Percentiles rank a stretch among this genome's conserved stretches.
phyloP scores from a whole-genome alignment of 2,113 vertebrate species.

The Pseudorasbora parva region DNA sequence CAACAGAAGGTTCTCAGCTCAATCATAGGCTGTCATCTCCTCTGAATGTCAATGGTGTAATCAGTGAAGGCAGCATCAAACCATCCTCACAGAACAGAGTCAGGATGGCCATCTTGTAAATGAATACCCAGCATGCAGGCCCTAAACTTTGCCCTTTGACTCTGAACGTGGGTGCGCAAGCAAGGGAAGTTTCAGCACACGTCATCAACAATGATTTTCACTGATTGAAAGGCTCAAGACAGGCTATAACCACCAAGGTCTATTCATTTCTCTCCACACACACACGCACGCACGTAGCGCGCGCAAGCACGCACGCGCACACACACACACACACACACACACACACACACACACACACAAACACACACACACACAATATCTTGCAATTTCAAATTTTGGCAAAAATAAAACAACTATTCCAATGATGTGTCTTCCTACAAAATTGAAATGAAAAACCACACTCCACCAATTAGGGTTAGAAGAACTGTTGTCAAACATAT shows the following conservation, averaged over 20 bases:
- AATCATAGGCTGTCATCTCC: constrained; percentile 35
- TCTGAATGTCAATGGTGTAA: constrained; percentile 29
- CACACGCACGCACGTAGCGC: too few relatives aligned
- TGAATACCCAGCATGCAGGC: constrained; percentile 9
- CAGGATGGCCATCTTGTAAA: constrained; percentile 1
- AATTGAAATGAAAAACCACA: too few relatives aligned
- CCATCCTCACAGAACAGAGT: constrained; percentile 4
- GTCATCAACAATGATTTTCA: neutral
- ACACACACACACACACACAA: too few relatives aligned
- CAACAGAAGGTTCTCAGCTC: constrained; percentile 29
- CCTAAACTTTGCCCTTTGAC: constrained; percentile 21
- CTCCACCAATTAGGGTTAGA: too few relatives aligned
- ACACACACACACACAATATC: neutral
- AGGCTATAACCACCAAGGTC: neutral
- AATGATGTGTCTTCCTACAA: too few relatives aligned
- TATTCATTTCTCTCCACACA: too few relatives aligned
- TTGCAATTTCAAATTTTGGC: too few relatives aligned
- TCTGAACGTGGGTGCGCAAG: neutral
- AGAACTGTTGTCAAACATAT: too few relatives aligned
- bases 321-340: too few relatives aligned
- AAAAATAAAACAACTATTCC: too few relatives aligned
- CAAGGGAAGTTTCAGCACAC: neutral
- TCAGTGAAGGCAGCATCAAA: constrained; percentile 28
- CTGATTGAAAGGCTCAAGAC: neutral
- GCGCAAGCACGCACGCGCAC: too few relatives aligned